Base-by-base conservation (phyloP, 2,888 invertebrate species). In the Philonicus albiceps region DNA sequence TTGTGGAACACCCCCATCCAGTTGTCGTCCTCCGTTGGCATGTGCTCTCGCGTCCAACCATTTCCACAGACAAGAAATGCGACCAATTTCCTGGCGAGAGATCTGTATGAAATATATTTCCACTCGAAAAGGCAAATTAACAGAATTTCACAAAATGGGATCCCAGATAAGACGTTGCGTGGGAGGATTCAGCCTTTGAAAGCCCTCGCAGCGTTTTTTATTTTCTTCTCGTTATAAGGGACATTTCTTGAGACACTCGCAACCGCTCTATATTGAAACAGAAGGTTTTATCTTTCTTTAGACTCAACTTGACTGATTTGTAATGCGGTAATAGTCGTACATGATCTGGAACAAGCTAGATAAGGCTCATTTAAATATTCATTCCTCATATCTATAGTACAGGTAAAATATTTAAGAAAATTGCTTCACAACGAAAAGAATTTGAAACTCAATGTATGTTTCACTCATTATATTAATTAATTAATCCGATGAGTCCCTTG, bases 51-150 rank as follows among this genome's bases (percentile, higher is more conserved):
- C 53, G 31, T 53, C n/a, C 53, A 53, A 55, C 55, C 53, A 27
- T 27, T 49, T 19, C 34, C 53, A 49, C n/a, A 27, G 53, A 31
- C 81, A 53, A 19, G 43, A 53, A 55, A 81, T 49, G 81, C 30
- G 81, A 37, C 49, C 34, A 81, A 81, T 81, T 81, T 81, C 55
- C 81, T 30, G 19, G 81, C 16, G 81, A 34, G 81, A 53, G 55
- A 31, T 81, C 19, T 81, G n/a, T 49, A 53, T 81, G 55, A 81
- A 81, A 81, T 55, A 53, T 53, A 81, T 81, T 81, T 81, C 81
- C 81, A 55, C 81, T 81, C n/a, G 81, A 81, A n/a, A 55, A 55
- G 53, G 81, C 81, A 81, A 55, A 81, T 81, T 81, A 81, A 81
- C 81, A 81, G 55, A 81, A 34, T 31, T 40, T 16, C 27, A 19